Evolutionary conservation across 2,113 vertebrate genomes (phyloP), one percentile per base, ranked within the genome.

Genomic region (Centropristis striata): DNA sequence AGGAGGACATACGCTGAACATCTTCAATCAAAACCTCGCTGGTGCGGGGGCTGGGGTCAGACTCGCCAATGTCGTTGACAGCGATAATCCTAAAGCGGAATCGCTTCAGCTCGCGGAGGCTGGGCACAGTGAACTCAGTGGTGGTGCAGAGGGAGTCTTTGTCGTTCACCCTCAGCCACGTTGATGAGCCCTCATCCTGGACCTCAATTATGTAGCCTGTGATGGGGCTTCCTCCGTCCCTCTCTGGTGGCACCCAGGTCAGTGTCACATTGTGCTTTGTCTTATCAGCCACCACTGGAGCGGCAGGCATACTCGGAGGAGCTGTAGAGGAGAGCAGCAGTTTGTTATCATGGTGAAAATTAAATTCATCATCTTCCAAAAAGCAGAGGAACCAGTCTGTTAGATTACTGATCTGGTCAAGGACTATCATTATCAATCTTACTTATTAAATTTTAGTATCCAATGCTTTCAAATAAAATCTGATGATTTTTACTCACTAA

Each of bases 191-290:
- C 91, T 99, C 98, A 82, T 96, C 97, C 90, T 99, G 98, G 90
- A 97, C 97, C 94, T 99, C 97, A 91, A 99, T 95, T 71, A 99
- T 96, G 89, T 99, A 99, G 42, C 98, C 98, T 93, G 98, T 99
- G 85, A 99, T 96, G 71, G 98, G 98, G 81, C 97, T 98, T 37
- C 98, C 97, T 37, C 98, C 98, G 50, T 99, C 98, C 61, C 95
- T 96, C 86, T 95, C 96, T 83, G 98, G 98, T 74, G 96, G 95
- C 65, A 95, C 96, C 98, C 98, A 99, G 9, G 91, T 85, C 53
- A 99, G 94, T 0, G 95, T 96, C 80, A 99, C 96, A n/a, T 93
- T 98, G 89, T 96, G 92, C 67, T 98, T 99, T 0, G 96, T 99
- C 95, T 96, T 99, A 84, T 99, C 98, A 85, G 94, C 96, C 69